Conservation (phyloP, 2,113 vertebrate species). For the Zosterops borbonicus region DNA sequence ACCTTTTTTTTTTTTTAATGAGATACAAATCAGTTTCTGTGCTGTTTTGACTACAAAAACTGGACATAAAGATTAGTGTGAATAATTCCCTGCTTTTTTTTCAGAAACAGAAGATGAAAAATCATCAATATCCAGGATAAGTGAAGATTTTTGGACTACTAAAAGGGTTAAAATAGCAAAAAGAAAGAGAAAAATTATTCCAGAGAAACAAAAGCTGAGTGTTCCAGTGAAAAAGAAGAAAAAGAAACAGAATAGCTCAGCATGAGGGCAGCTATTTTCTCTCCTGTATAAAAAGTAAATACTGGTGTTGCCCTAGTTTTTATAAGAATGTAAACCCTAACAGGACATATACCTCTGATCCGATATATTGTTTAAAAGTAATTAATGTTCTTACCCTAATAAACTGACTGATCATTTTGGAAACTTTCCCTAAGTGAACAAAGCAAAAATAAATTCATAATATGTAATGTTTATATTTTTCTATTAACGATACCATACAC, state of each 20-base stretch:
- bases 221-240: slow-evolving; percentile 50
- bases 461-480: background rate
- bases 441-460: background rate
- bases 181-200: background rate
- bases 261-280: slow-evolving; percentile 3
- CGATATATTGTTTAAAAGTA: background rate
- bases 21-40: background rate
- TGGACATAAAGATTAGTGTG: background rate
- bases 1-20: too few species aligned
- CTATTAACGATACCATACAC: background rate
- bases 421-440: background rate
- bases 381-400: background rate
- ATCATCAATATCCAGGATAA: background rate
- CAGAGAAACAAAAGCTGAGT: slow-evolving; percentile 38
- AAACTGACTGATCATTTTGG: background rate
- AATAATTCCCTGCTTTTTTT: slow-evolving; percentile 32
- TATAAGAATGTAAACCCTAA: background rate
- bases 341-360: background rate
- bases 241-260: slow-evolving; percentile 15
- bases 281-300: background rate
- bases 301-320: background rate
- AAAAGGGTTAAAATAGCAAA: background rate
- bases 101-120: slow-evolving; percentile 58
- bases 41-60: background rate
- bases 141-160: background rate